Evolutionary conservation across 2,888 invertebrate species (phyloP), one percentile per base, ranked within the genome.

Genomic region (Kryphioiulus occultus): DNA sequence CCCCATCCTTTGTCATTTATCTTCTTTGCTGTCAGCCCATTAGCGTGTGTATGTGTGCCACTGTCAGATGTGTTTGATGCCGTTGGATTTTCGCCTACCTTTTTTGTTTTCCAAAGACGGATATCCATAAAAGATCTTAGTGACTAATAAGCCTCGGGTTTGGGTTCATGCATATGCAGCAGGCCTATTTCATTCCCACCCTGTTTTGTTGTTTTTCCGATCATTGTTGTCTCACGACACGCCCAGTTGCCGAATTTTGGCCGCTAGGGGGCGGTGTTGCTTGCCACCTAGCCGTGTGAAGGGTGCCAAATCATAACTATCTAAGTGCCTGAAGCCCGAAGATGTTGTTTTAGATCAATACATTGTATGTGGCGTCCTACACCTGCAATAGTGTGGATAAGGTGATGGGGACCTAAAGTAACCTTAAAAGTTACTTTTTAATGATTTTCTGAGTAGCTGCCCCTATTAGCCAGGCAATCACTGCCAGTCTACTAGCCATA

Each of bases 1-100:
- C 68, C 68, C 68, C 68, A 68, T 68, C 68, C 68, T 68, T 68
- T 68, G 68, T 68, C 68, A 68, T 68, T 68, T 68, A 68, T 68
- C 68, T 68, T 68, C 68, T 68, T 68, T 68, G 68, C 68, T 68
- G 68, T 68, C 68, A 68, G 68, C 68, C 68, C 68, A 68, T 68
- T 68, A 68, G 68, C 68, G 68, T 68, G 68, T 22, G n/a, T n/a
- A 68, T 68, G 68, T 68, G 68, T 68, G 68, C 68, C 68, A 68
- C 68, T 68, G 68, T 68, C 68, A 68, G 68, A 68, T 68, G 68
- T 22, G 68, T 22, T 68, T 68, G 68, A 68, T 68, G 26, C 68
- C 26, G 68, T 68, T 68, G 68, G 26, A 68, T 68, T 68, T 68
- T 26, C 26, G 10, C 68, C 26, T 26, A 22, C 68, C 26, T 68